Evolutionary conservation across 2,797 vertebrate species (phyloP), one percentile per base, ranked within the genome.

Genomic region (Sebastes matsubarae): DNA sequence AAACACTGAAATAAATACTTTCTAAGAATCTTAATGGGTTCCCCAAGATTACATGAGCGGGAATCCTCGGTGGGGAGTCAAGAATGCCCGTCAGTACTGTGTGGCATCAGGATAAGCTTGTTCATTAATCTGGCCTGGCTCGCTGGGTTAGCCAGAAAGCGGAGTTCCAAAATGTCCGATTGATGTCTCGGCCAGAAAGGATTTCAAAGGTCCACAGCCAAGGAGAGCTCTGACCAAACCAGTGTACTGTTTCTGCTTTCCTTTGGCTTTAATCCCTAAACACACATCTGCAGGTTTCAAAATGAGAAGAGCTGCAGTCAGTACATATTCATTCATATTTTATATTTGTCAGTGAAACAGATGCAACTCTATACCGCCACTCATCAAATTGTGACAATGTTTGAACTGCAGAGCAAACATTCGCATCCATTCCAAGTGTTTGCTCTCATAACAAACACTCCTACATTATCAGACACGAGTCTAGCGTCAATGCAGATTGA

Each of bases 41-140:
- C 58, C 80, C 75, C 54, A 77, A 83, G 80, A 88, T 89, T 87
- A 88, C 75, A 79, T 11, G 57, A 83, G 66, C 4, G 72, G 85
- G 77, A 89, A 79, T 83, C 70, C 80, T 74, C 64, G 4, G 54
- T 73, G 82, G 69, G 66, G 78, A 67, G 74, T 79, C 64, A 72
- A 83, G 68, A 88, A 89, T 75, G 78, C 64, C 87, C 58, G 2
- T 79, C 82, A 82, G 77, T 81, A 65, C 79, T 68, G 59, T 71
- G 79, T 78, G 82, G 80, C 77, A 86, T 86, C 81, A 78, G 81
- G 82, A 90, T 91, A 83, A 92, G 76, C 87, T 67, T 77, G 82
- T 78, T 87, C 80, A 90, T 89, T 90, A 89, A 90, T 93, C 89
- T 72, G 6, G 77, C 60, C 81, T 80, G 83, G 84, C 76, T 85